A percentile compares a stretch with the other conserved stretches of the same genome.
These are phyloP conservation scores for Porites lobata DNA, from an alignment of 92 coral and sea anemone genomes.

Conservation along the genomic window DNA sequence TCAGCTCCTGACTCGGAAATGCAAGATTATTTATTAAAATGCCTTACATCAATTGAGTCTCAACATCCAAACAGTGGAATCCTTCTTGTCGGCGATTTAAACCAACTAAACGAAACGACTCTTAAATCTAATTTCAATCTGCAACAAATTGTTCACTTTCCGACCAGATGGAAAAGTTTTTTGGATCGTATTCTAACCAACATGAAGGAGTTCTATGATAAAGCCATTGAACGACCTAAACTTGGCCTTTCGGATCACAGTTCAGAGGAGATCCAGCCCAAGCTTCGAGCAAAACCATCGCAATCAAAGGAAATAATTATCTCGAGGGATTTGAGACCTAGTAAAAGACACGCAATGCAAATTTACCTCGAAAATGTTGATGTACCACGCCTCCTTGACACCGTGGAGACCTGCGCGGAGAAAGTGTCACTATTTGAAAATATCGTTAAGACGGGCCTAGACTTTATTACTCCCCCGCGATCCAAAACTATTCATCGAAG, in stretches of 20 bases:
- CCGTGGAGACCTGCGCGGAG: too few species aligned
- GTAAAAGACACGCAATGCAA: constrained; percentile 44
- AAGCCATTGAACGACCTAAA: constrained; percentile 49
- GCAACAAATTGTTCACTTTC: constrained; percentile 64
- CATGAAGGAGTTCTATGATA: constrained; percentile 49
- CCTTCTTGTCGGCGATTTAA: constrained; percentile 67
- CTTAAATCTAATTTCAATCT: constrained; percentile 60
- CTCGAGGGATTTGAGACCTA: constrained; percentile 42
- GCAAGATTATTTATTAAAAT: too few species aligned
- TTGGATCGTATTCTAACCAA: constrained; percentile 56
- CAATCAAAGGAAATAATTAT: constrained; percentile 28
- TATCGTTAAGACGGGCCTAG: too few species aligned
- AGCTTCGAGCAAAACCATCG: constrained; percentile 41
- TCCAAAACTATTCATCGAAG: too few species aligned
- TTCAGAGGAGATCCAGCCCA: constrained; percentile 70
- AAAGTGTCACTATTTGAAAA: too few species aligned
- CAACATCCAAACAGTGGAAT: too few species aligned
- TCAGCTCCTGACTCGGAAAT: too few species aligned
- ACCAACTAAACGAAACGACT: constrained; percentile 59
- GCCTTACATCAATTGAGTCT: too few species aligned
- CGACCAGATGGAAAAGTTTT: constrained; percentile 47
- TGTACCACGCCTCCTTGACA: too few species aligned
- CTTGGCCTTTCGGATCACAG: constrained; percentile 62
- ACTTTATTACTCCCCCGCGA: too few species aligned
- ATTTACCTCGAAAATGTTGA: neutral